Base-by-base conservation (phyloP, 2,888 invertebrate species). In the Zaprionus bogoriensis region DNA sequence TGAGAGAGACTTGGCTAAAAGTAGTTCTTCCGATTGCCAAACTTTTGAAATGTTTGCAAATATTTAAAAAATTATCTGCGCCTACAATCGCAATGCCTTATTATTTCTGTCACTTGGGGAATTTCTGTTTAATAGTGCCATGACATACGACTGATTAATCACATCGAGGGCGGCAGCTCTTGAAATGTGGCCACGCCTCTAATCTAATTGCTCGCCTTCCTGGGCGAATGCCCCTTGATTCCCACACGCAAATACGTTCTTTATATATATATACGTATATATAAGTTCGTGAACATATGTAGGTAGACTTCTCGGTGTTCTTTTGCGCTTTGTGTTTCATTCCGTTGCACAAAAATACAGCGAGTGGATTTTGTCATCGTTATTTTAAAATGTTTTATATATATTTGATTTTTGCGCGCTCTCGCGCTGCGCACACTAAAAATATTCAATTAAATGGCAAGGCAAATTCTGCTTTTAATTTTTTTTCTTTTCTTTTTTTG, bases 281-380 rank as follows among this genome's bases (percentile, higher is more conserved):
- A 22, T n/a, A 20, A 22, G 6, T 41, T n/a, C n/a, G 9, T 20
- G 38, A 9, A 10, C 19, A 1, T 10, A 9, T 17, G 36, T 38
- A 17, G 17, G 38, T 39, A 39, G 19, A 23, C 23, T 10, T 27
- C 27, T 27, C 27, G 38, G 28, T 45, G 57, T 36, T 41, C 59
- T 63, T 55, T 53, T 44, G 45, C 50, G 60, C 64, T 69, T 68
- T 65, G 41, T 50, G 38, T 63, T 54, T 57, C n/a, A 20, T 48
- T 64, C 45, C 67, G 52, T 47, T 70, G 68, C 73, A 66, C 64
- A 70, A 67, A 70, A 65, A 61, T 71, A 61, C 55, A 65, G 42
- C 57, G 51, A 27, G 28, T 6, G 19, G 81, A 89, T 88, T 87
- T 87, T 88, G 89, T 89, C 89, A 89, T 89, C 89, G 88, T 85